Evolutionary conservation across 1,140 invertebrate species (phyloP), one percentile per base, ranked within the genome.

Genomic region (Diuraphis noxia): DNA sequence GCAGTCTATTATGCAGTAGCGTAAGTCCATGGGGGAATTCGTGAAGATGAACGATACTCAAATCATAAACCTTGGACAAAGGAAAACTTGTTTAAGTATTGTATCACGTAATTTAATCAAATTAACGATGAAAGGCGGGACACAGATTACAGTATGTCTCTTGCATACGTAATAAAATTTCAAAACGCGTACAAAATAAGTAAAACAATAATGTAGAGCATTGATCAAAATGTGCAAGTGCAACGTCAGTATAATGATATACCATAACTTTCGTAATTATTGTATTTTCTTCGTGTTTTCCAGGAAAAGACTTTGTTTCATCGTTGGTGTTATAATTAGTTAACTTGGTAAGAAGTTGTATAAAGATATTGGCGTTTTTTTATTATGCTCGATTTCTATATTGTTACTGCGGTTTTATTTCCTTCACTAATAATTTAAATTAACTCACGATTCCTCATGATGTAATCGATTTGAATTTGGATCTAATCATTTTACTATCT

Each of bases 31-130:
- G 36, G 6, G 87, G 87, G 87, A 88, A 88, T 88, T 72, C 36
- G 30, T n/a, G 52, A 72, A 87, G 13, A 87, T 13, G 40, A 25
- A 72, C 52, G 36, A 88, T 88, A 88, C 30, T 43, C 52, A 63
- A 41, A 88, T 72, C 87, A n/a, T 46, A 88, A 72, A 88, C 25
- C 63, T 41, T 7, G 34, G 46, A 86, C 85, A 86, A 86, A 52
- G 49, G 85, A 34, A 86, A 49, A 49, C n/a, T 86, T 49, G 84
- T 86, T 23, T 49, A 17, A 63, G 21, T 72, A 36, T 19, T 88
- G 38, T 63, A 38, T 46, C 46, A 23, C 86, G 86, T 56, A 88
- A 40, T 88, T 40, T 63, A 56, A 72, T 88, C 87, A 43, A 77
- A 88, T 88, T 72, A 43, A 63, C 56, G 34, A 41, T 36, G 40